phyloP scores from a whole-genome alignment of 2,888 invertebrate genomes.

The Stenodema calcarata region DNA sequence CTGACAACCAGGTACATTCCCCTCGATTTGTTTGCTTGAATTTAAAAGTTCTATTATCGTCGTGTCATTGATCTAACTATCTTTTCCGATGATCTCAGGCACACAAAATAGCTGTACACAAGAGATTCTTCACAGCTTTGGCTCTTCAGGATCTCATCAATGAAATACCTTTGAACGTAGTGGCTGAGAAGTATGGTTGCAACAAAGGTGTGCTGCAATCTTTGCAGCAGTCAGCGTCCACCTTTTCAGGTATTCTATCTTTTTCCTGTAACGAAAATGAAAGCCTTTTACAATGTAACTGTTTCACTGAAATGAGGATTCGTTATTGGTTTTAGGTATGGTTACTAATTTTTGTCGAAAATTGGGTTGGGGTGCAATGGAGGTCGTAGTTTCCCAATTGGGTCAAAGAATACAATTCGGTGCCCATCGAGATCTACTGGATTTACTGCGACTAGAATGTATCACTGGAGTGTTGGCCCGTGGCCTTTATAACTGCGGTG shows the following conservation, averaged over 20 bases:
- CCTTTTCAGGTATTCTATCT: constrained; percentile 79
- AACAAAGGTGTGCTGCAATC: constrained; percentile 90
- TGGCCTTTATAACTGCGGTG: constrained; percentile 80
- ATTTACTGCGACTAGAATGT: constrained; percentile 83
- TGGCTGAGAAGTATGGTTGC: constrained; percentile 85
- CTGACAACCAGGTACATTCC: constrained; percentile 65
- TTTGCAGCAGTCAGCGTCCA: constrained; percentile 91
- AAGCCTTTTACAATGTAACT: too few relatives aligned
- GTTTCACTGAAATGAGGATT: too few relatives aligned
- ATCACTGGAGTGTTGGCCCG: constrained; percentile 86
- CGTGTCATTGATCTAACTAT: not conserved
- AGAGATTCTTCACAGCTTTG: constrained; percentile 86
- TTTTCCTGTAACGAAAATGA: too few relatives aligned
- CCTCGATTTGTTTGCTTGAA: not conserved
- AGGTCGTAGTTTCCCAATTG: constrained; percentile 88
- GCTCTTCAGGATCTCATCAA: constrained; percentile 92
- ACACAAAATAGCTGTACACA: constrained; percentile 61
- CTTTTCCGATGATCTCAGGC: not conserved
- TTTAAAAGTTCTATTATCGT: not conserved
- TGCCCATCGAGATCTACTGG: constrained; percentile 88
- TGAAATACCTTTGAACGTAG: constrained; percentile 81
- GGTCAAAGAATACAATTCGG: constrained; percentile 94
- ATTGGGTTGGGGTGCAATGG: constrained; percentile 90
- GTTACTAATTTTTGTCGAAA: constrained; percentile 94
- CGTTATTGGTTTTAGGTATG: constrained; percentile 72